These are phyloP conservation scores for Dallia pectoralis DNA, from an alignment of 2,797 vertebrate genomes.

Conservation along the genomic window DNA sequence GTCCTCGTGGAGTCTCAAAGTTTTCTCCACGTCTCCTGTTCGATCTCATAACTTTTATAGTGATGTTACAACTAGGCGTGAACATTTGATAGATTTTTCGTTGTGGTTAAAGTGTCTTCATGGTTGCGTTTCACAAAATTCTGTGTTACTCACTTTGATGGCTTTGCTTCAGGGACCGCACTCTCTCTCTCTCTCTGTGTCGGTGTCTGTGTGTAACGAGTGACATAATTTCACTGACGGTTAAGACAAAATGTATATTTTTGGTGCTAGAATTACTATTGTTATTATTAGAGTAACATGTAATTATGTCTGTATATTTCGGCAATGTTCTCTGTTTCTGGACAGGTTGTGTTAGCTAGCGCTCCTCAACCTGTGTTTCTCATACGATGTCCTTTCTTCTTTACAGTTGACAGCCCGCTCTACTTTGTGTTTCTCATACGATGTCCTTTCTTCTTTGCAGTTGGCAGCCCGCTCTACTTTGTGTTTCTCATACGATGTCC, in stretches of 20 bases:
- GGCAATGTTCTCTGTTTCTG: constrained; percentile 18
- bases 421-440: constrained; percentile 45
- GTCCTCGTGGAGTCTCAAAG: neutral
- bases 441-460: no score
- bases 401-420: no score
- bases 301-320: constrained; percentile 6
- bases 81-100: neutral
- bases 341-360: constrained; percentile 22
- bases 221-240: neutral
- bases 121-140: neutral
- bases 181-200: neutral
- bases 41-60: neutral
- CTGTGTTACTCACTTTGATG: neutral
- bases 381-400: constrained; percentile 34
- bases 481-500: constrained; percentile 47
- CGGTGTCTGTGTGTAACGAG: no score
- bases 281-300: constrained; percentile 11
- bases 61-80: neutral
- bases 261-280: constrained; percentile 1
- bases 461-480: no score
- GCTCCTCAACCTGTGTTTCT: constrained; percentile 36
- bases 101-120: neutral
- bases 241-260: neutral
- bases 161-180: neutral
- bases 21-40: neutral